A percentile compares a stretch with the other conserved stretches of the same genome.
These are phyloP conservation scores for Lucifuga dentata DNA, from an alignment of 2,113 vertebrate genomes.

Conservation along the genomic window DNA sequence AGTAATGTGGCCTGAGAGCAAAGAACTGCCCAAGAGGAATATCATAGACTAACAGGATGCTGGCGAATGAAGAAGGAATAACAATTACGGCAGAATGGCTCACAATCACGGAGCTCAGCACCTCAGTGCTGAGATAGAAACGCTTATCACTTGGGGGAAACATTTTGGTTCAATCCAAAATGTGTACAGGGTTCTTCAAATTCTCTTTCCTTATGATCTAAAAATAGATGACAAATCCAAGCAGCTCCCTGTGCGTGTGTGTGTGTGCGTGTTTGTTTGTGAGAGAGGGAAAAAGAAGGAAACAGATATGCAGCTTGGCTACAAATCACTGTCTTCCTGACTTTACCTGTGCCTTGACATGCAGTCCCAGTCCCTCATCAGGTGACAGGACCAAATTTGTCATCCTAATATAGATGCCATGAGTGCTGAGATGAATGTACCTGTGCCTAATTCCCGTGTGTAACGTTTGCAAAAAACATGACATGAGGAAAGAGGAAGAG, in stretches of 20 bases:
- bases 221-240: constrained; percentile 67
- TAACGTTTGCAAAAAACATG: constrained; percentile 76
- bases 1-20: constrained; percentile 73
- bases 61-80: constrained; percentile 49
- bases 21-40: constrained; percentile 70
- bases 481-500: constrained; percentile 69
- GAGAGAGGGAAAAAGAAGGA: constrained; percentile 29
- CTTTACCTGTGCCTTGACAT: constrained; percentile 78
- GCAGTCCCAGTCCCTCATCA: constrained; percentile 76
- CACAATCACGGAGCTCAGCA: constrained; percentile 50
- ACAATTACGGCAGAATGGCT: constrained; percentile 57
- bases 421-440: constrained; percentile 72
- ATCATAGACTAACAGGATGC: constrained; percentile 61
- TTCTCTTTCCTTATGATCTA: constrained; percentile 42
- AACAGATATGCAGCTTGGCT: constrained; percentile 51
- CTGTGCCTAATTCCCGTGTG: constrained; percentile 64
- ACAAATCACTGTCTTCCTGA: constrained; percentile 75
- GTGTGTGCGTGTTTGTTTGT: constrained; percentile 34
- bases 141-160: constrained; percentile 33
- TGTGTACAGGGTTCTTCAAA: constrained; percentile 33
- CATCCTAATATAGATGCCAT: constrained; percentile 81
- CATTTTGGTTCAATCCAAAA: constrained; percentile 20
- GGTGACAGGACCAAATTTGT: constrained; percentile 78
- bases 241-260: constrained; percentile 19
- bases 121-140: constrained; percentile 52